Base-by-base conservation (phyloP, 2,888 invertebrate species). In the Augochlorella aurata region DNA sequence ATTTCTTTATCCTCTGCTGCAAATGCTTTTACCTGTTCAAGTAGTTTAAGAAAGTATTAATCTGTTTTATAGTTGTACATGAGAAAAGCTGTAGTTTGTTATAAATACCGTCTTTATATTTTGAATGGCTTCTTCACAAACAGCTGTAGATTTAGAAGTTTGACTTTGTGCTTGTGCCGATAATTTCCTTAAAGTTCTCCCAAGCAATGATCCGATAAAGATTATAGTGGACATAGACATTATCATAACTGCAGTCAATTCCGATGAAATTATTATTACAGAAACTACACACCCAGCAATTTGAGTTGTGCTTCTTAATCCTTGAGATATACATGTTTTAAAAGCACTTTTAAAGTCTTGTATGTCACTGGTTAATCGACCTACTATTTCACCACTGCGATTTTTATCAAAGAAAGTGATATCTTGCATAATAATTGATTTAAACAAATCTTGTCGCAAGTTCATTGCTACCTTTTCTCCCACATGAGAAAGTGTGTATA, bases 301-400 rank as follows among this genome's bases (percentile, higher is more conserved):
- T 95, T 99, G 99, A 0, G 98, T 97, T 7, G 95, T 93, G 68
- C 98, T 98, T 78, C 98, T 95, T 49, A 99, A 93, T 0, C 99
- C 99, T 90, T 98, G 98, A 0, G 99, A 97, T 67, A 99, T 96
- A 44, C 97, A 97, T 90, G 97, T 96, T 93, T 99, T 99, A 92
- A 99, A 99, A 1, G 98, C 97, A 89, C 98, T 98, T 94, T 99
- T 99, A 93, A 99, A 99, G 91, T 99, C 99, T 93, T 99, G 99
- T 12, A 99, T 96, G 94, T 99, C 99, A 67, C 97, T 96, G 45
- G 98, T 98, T 83, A 99, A 94, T 89, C 97, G 97, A 93, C 98
- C 98, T 12, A 98, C 96, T 66, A 99, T 95, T 94, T 99, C 99
- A 0, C 99, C 99, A 0, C 98, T 98, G 90, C 98, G 96, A 92